phyloP scores from a whole-genome alignment of 2,113 vertebrate species.

The Malurus alboscapulatus region DNA sequence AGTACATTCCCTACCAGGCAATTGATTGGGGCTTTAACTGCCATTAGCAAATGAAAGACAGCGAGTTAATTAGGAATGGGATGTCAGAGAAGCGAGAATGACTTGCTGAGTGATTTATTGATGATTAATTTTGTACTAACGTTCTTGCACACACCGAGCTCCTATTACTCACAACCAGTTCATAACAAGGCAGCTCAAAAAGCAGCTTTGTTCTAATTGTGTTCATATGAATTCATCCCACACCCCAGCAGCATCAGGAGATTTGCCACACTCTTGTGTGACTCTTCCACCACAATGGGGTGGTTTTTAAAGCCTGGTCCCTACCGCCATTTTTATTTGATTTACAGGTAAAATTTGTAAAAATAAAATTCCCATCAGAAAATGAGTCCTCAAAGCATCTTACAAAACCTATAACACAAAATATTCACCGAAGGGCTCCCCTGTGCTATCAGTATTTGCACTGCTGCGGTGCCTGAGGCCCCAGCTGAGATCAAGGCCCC shows the following conservation, averaged over 20 bases:
- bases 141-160: conserved; percentile 14
- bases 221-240: background rate
- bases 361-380: conserved; percentile 23
- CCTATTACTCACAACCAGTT: conserved; percentile 28
- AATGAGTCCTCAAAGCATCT: conserved; percentile 23
- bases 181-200: conserved; percentile 32
- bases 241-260: background rate
- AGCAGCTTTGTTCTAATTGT: conserved; percentile 12
- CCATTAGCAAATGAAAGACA: conserved; percentile 47
- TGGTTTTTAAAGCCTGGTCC: conserved; percentile 1
- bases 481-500: conserved; percentile 50
- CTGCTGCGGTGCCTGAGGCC: conserved; percentile 51
- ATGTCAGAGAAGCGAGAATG: conserved; percentile 51
- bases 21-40: conserved; percentile 48
- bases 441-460: conserved; percentile 49
- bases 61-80: conserved; percentile 58
- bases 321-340: conserved; percentile 45
- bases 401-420: conserved; percentile 32
- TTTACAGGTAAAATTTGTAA: conserved; percentile 40
- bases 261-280: background rate
- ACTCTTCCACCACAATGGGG: background rate
- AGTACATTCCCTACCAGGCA: background rate
- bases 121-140: conserved; percentile 59
- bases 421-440: conserved; percentile 9
- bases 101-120: conserved; percentile 68